phyloP scores from a whole-genome alignment of 2,888 invertebrate genomes.

The Rhyacophila evoluta region DNA sequence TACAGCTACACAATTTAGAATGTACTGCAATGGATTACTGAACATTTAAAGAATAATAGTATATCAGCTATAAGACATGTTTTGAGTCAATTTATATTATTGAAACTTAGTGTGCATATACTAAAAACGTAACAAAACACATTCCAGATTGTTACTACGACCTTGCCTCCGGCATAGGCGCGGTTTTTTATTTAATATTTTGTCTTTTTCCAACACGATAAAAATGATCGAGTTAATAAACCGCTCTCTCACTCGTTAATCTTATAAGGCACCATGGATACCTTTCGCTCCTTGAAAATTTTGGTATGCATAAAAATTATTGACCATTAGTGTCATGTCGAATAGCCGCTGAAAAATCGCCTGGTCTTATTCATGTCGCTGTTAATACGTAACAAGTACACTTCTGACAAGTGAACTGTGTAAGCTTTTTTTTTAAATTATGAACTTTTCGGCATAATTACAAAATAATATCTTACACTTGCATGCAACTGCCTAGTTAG shows the following conservation, averaged over 20 bases:
- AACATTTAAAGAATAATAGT: too few species aligned
- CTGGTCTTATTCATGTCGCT: background rate
- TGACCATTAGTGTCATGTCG: background rate
- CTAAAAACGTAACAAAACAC: background rate
- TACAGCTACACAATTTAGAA: too few species aligned
- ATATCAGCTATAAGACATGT: too few species aligned
- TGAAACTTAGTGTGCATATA: too few species aligned
- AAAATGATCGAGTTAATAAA: background rate
- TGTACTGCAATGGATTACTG: too few species aligned
- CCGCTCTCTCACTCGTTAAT: background rate
- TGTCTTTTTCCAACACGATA: background rate
- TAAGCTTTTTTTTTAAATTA: too few species aligned
- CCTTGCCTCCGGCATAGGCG: conserved; percentile 34
- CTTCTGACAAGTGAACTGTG: too few species aligned
- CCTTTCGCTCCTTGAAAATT: background rate
- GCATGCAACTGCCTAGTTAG: too few species aligned
- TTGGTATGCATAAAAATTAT: background rate
- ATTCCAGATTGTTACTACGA: background rate
- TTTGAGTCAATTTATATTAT: too few species aligned
- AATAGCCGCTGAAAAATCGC: background rate
- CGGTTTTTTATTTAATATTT: background rate
- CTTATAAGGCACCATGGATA: background rate
- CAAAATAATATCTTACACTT: too few species aligned
- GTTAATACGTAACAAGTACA: too few species aligned
- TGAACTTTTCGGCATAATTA: too few species aligned